Evolutionary conservation across 2,797 vertebrate genomes (phyloP).

Genomic region (Typhlichthys subterraneus): DNA sequence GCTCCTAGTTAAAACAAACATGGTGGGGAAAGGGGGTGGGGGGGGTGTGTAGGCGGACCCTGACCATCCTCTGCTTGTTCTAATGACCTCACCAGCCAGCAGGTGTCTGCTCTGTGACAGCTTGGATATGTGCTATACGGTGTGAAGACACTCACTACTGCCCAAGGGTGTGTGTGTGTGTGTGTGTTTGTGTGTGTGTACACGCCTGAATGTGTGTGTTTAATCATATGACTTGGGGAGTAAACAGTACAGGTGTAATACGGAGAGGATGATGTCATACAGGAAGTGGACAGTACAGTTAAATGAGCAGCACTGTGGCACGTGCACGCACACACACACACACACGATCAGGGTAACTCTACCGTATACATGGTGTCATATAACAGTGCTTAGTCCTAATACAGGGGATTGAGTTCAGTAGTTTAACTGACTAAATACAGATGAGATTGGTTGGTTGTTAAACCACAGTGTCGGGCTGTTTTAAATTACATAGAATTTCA

Average conservation of each 20-base stretch:
- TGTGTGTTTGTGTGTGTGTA: slow-evolving; percentile 35
- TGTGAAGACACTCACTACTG: slow-evolving; percentile 7
- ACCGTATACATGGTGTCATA: slow-evolving; percentile 7
- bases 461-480: too few species aligned
- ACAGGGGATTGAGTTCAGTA: too few species aligned
- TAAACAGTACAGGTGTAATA: slow-evolving; percentile 51
- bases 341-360: neutral
- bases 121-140: too few species aligned
- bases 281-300: slow-evolving; percentile 55
- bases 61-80: too few species aligned
- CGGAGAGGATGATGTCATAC: slow-evolving; percentile 60
- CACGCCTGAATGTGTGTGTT: slow-evolving; percentile 23
- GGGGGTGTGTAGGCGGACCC: too few species aligned
- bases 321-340: neutral
- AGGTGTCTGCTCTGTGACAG: too few species aligned
- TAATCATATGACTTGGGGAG: slow-evolving; percentile 53
- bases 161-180: slow-evolving; percentile 40
- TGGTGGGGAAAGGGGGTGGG: too few species aligned
- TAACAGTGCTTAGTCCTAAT: neutral
- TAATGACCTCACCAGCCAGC: too few species aligned
- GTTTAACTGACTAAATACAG: too few species aligned
- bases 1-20: too few species aligned
- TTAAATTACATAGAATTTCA: too few species aligned
- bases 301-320: slow-evolving; percentile 18
- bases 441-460: too few species aligned